Conservation (phyloP, 2,113 vertebrate species). For the Alouatta palliata region DNA sequence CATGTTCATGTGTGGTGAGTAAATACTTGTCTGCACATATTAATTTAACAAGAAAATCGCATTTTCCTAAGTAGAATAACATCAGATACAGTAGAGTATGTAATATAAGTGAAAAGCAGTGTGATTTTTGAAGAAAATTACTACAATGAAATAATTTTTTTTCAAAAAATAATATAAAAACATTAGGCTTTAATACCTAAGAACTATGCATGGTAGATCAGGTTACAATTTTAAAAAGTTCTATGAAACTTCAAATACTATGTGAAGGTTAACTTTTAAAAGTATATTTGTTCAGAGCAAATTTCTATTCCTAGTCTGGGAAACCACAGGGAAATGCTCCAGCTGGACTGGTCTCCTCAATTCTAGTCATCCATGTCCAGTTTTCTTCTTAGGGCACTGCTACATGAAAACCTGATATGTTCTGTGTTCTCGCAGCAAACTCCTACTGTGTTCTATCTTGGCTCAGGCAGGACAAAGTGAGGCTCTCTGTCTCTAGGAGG, state of each 20-base stretch:
- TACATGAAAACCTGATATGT: neutral
- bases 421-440: neutral
- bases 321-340: neutral
- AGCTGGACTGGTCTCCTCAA: neutral
- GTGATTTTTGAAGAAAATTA: slow-evolving; percentile 37
- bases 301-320: neutral
- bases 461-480: neutral
- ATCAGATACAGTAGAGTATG: neutral
- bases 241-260: slow-evolving; percentile 35
- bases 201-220: neutral
- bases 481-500: neutral
- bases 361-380: neutral
- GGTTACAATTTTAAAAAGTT: neutral
- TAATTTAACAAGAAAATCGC: slow-evolving; percentile 54
- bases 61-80: neutral
- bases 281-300: neutral
- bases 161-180: neutral
- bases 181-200: slow-evolving; percentile 43
- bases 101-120: slow-evolving; percentile 13
- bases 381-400: neutral
- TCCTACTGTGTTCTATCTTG: neutral
- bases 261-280: slow-evolving; percentile 44
- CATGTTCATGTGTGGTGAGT: slow-evolving; percentile 20
- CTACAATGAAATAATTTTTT: neutral
- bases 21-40: slow-evolving; percentile 57